Base-by-base conservation (phyloP, 2,797 vertebrate species). In the Bothrops alternatus region DNA sequence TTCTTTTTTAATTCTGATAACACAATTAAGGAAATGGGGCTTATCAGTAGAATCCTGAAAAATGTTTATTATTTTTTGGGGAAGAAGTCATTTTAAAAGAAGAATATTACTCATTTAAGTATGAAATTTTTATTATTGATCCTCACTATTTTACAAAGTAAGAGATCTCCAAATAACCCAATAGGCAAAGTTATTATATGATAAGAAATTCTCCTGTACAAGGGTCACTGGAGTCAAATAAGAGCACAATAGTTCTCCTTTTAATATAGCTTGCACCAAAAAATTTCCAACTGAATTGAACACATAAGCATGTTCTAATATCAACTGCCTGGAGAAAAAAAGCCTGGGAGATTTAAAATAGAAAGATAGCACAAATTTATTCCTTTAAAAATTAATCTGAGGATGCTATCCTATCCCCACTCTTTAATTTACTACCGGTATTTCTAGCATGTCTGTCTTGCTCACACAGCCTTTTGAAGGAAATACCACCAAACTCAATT, bases 91-190 rank as follows among this genome's bases (percentile, higher is more conserved):
- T 57, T 95, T 92, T 87, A 88, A 95, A 89, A 95, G 73, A 88
- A 55, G 58, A 90, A 82, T 90, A 92, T 1, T 95, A 91, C 91
- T 95, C 92, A 91, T 92, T 95, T 96, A 94, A 95, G 93, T 96
- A 82, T 92, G 94, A 96, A 95, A 47, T 42, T 26, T 65, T 63
- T 96, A 96, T 96, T 91, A 96, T 94, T 93, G 95, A 93, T 93
- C 96, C 94, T 73, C 95, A 93, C 94, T 92, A 90, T 86, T 57
- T 53, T 2, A 93, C 93, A 94, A 91, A 93, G 94, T 55, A 94
- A 3, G 78, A 94, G 93, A 94, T 92, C 92, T 93, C 94, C 93
- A 89, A 93, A 88, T 82, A 93, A 95, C 28, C 53, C 16, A n/a
- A 37, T 37, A 57, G 10, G 56, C 7, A 87, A 87, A 20, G n/a